Conservation (phyloP, 2,113 vertebrate species). For the Cyanistes caeruleus region DNA sequence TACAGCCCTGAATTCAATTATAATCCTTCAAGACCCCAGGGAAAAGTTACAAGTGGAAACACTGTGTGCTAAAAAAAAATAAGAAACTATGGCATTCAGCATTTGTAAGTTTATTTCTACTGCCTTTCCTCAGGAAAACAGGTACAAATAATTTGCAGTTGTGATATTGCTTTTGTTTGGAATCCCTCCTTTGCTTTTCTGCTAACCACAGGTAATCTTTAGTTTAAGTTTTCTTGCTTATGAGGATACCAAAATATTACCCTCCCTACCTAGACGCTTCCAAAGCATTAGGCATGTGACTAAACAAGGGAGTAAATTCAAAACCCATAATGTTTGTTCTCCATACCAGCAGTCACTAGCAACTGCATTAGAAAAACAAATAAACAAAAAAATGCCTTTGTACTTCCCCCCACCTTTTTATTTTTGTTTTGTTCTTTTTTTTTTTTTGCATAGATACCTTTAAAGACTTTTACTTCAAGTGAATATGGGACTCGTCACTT, state of each 20-base stretch:
- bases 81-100: not conserved
- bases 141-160: not conserved
- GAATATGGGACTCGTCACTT: conserved; percentile 63
- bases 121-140: conserved; percentile 14
- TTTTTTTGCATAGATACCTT: conserved; percentile 54
- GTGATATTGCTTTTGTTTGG: not conserved
- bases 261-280: not conserved
- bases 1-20: conserved; percentile 40
- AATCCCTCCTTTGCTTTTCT: not conserved
- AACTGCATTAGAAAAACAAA: not conserved
- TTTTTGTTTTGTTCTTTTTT: not conserved
- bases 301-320: not conserved
- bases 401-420: accelerated
- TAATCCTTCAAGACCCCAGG: conserved; percentile 38
- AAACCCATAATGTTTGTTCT: not conserved
- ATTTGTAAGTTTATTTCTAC: conserved; percentile 40
- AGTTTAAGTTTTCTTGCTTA: not conserved
- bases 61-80: conserved; percentile 8
- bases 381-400: not conserved
- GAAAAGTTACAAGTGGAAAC: conserved; percentile 58
- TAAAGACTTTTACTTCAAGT: conserved; percentile 57
- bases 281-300: not conserved
- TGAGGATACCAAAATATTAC: not conserved
- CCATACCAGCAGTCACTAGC: not conserved
- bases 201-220: not conserved